A percentile compares a stretch with the other conserved stretches of the same genome.
Conservation (phyloP, 2,113 vertebrate species). For the Tamias sibiricus region DNA sequence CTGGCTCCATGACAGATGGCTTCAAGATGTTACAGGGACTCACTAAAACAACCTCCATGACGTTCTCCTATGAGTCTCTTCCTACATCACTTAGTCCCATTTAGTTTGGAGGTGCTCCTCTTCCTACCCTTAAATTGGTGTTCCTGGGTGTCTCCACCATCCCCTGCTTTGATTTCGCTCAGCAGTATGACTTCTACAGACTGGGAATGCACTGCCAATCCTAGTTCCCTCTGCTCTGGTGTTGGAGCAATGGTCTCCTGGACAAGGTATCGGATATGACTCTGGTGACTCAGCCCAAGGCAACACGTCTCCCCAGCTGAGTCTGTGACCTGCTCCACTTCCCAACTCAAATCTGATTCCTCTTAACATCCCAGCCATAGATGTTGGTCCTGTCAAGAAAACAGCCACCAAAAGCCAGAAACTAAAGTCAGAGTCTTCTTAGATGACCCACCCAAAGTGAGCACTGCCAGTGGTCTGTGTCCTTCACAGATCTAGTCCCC, state of each 20-base stretch:
- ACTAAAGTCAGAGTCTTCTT: background rate
- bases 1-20: background rate
- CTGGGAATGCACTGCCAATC: background rate
- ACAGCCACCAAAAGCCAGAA: background rate
- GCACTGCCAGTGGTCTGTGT: no score
- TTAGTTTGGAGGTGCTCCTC: background rate
- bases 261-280: rapidly evolving
- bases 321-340: background rate
- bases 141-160: background rate
- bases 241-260: background rate
- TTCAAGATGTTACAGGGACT: background rate
- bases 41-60: background rate
- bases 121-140: background rate
- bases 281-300: rapidly evolving
- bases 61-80: background rate
- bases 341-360: background rate
- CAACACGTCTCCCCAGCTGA: background rate
- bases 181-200: rapidly evolving
- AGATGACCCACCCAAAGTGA: background rate
- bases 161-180: background rate
- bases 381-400: background rate
- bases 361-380: background rate
- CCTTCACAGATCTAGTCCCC: background rate
- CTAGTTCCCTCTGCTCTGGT: rapidly evolving
- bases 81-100: no score